Base-by-base conservation (phyloP, 1,140 invertebrate genomes). In the Drosophila sp. region DNA sequence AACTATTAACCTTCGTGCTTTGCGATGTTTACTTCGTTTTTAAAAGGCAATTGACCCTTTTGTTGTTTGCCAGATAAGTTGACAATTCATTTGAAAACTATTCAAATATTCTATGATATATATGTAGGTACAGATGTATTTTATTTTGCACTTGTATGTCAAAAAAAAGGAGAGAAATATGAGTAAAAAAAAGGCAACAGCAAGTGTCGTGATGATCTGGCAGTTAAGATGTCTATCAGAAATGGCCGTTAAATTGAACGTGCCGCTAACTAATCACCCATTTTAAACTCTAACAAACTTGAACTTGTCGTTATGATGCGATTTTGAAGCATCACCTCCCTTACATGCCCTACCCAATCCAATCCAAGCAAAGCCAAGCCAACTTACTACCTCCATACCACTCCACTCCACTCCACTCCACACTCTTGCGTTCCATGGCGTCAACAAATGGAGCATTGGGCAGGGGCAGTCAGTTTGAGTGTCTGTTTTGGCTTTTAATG, bases 221-320 rank as follows among this genome's bases (percentile, higher is more conserved):
- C 55, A 54, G 65, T 76, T 76, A 54, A 76, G 73, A 76, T 76
- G 65, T 38, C n/a, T 54, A 76, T 76, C 73, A 17, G 50, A 33
- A 44, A 35, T 58, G 55, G 41, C 55, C 70, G 55, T 77, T 76
- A 76, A 76, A 70, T 76, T 67, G 74, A 70, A 76, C 73, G 74
- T 80, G 79, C 79, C 79, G 79, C 60, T 81, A 81, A 81, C 70
- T 78, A 64, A 86, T 69, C 78, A 81, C 78, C 82, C 81, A 78
- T 78, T 78, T 64, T 69, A 71, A 54, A 60, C 38, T 38, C 40
- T 27, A 56, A 40, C 72, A 84, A 80, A 79, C 80, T 85, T 84
- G 81, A 85, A 85, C 77, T 84, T 84, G 77, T 47, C 66, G 35
- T 10, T 54, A 3, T 47, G 68, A 47, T 27, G 23, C 44, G 40